These are phyloP conservation scores for Patiria miniata DNA, from an alignment of 35 echinoderm and acorn worm species.

Conservation along the genomic window DNA sequence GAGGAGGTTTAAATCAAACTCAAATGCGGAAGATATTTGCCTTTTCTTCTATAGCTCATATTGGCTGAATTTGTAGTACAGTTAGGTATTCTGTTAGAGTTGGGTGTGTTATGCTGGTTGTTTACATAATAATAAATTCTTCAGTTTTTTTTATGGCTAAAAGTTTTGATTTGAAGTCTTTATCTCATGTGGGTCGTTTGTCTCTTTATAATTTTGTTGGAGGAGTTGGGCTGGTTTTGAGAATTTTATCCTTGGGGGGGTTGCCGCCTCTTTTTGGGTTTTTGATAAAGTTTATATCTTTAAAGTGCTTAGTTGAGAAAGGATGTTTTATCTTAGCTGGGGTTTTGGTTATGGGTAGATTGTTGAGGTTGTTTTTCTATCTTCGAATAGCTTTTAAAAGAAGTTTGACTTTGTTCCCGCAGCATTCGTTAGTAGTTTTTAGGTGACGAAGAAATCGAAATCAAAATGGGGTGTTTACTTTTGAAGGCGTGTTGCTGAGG, in stretches of 20 bases:
- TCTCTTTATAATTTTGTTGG: background rate
- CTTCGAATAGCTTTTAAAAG: conserved; percentile 58
- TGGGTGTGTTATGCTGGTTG: background rate
- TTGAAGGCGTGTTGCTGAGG: background rate
- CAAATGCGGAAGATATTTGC: conserved; percentile 75
- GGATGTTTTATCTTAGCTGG: background rate
- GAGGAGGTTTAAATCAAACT: conserved; percentile 69
- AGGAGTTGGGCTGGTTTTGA: background rate
- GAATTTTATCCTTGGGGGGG: conserved; percentile 65
- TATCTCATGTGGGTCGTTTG: conserved; percentile 4
- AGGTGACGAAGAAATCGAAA: background rate
- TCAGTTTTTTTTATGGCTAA: conserved; percentile 27
- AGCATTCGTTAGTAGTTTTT: conserved; percentile 19
- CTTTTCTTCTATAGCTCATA: conserved; percentile 60
- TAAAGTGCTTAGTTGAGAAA: background rate
- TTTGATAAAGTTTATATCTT: conserved; percentile 50
- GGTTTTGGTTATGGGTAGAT: conserved; percentile 39
- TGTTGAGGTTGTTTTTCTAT: conserved; percentile 72
- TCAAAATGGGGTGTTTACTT: background rate
- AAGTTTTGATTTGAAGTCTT: background rate
- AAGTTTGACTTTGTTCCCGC: conserved; percentile 40
- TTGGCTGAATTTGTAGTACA: conserved; percentile 48
- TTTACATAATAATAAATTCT: conserved; percentile 58
- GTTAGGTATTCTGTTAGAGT: background rate
- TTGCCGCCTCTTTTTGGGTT: conserved; percentile 69